These are phyloP conservation scores for Zoroaster sp. DNA, from an alignment of 53 echinoderm and acorn worm species.

Conservation along the genomic window DNA sequence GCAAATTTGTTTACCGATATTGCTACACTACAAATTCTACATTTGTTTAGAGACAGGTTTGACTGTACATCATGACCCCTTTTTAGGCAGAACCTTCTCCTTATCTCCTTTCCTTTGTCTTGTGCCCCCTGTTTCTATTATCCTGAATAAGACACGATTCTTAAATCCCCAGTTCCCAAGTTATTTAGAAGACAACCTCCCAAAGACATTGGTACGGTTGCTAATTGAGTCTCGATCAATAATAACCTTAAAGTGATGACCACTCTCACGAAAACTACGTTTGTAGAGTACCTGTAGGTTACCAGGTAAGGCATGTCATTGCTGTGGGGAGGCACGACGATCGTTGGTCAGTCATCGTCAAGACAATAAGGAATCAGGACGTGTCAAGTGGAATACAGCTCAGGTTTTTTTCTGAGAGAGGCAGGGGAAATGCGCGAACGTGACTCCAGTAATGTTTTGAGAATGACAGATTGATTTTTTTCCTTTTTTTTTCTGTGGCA, in stretches of 20 bases:
- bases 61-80: too few relatives aligned
- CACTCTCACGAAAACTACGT: background rate
- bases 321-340: background rate
- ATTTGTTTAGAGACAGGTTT: too few relatives aligned
- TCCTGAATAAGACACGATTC: background rate
- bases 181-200: background rate
- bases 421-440: slow-evolving; percentile 25
- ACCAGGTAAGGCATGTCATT: too few relatives aligned
- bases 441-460: slow-evolving; percentile 42
- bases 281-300: background rate
- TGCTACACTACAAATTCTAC: too few relatives aligned
- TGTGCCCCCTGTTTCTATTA: background rate
- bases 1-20: too few relatives aligned
- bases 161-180: background rate
- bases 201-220: background rate
- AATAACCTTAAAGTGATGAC: background rate
- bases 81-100: too few relatives aligned
- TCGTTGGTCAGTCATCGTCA: background rate
- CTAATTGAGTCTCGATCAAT: background rate
- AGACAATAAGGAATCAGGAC: background rate
- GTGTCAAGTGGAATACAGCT: background rate
- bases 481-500: background rate
- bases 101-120: background rate
- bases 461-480: slow-evolving; percentile 9
- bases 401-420: background rate